These are phyloP conservation scores for Gasterosteus nipponicus DNA, from an alignment of 2,113 vertebrate genomes.

Conservation along the genomic window DNA sequence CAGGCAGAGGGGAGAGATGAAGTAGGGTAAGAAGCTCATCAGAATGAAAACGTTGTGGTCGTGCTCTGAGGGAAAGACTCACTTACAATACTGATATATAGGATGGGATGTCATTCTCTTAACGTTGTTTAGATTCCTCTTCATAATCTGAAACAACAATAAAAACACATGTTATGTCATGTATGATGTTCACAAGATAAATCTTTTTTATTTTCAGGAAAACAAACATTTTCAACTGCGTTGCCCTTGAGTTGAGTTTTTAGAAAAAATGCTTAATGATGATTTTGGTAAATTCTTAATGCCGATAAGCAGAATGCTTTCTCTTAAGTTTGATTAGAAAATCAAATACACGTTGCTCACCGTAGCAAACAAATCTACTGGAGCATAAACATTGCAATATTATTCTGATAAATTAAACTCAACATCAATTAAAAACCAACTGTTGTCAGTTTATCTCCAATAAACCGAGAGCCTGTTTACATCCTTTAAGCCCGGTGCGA, in stretches of 20 bases:
- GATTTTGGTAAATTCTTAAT: background rate
- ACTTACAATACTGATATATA: slow-evolving; percentile 98
- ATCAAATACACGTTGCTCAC: background rate
- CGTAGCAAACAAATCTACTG: background rate
- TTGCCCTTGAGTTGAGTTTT: background rate
- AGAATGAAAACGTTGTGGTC: background rate
- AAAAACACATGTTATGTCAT: background rate
- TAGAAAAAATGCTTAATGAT: background rate
- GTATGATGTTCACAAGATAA: background rate
- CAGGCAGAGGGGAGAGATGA: too few species aligned
- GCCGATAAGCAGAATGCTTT: background rate
- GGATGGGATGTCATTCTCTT: slow-evolving; percentile 99
- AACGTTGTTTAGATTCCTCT: slow-evolving; percentile 97
- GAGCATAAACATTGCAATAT: background rate
- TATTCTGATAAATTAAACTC: background rate
- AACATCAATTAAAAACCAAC: too few species aligned
- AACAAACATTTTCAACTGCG: too few species aligned
- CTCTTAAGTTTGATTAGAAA: background rate
- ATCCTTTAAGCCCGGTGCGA: background rate
- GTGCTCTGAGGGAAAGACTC: background rate
- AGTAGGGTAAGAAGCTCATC: background rate
- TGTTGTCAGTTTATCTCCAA: too few species aligned
- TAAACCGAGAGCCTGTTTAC: background rate
- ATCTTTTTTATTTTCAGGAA: background rate
- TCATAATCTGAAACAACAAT: slow-evolving; percentile 88